Conservation (phyloP, 2,888 invertebrate genomes). For the Ornithoptera priamus region DNA sequence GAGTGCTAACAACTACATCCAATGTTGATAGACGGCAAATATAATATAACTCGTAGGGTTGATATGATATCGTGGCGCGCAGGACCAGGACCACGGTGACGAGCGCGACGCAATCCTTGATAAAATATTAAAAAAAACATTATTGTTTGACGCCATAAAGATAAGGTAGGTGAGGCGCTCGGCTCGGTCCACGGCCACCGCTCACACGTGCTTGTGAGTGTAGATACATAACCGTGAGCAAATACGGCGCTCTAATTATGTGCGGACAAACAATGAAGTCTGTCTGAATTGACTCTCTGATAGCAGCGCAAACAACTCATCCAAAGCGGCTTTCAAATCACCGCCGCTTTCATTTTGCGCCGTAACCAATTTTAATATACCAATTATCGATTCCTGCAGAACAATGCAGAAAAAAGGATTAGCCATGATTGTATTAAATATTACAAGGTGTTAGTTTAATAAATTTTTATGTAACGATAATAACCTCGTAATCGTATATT, state of each 20-base stretch:
- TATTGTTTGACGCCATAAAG: conserved; percentile 72
- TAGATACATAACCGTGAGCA: conserved; percentile 51
- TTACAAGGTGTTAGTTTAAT: neutral
- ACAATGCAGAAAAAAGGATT: neutral
- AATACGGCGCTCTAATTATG: conserved; percentile 66
- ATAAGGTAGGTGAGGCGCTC: conserved; percentile 61
- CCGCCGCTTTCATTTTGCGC: conserved; percentile 16
- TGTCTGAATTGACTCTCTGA: conserved; percentile 59
- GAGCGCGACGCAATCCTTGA: conserved; percentile 57
- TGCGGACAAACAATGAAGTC: conserved; percentile 57
- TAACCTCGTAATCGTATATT: too few species aligned
- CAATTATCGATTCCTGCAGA: neutral
- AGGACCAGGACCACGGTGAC: conserved; percentile 61
- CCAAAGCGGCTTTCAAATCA: conserved; percentile 44
- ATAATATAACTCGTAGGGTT: conserved; percentile 57
- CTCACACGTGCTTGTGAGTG: conserved; percentile 56
- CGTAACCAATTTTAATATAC: neutral
- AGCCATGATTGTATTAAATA: neutral
- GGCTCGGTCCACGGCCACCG: conserved; percentile 60
- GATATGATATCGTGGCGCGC: conserved; percentile 56
- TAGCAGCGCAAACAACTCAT: conserved; percentile 48
- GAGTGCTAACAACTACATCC: conserved; percentile 46
- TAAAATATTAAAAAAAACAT: conserved; percentile 61
- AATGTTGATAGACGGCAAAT: conserved; percentile 55
- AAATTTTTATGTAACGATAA: neutral